A percentile compares a stretch with the other conserved stretches of the same genome.
These are phyloP conservation scores for Periparus ater DNA, from an alignment of 2,797 vertebrate genomes.

Conservation along the genomic window DNA sequence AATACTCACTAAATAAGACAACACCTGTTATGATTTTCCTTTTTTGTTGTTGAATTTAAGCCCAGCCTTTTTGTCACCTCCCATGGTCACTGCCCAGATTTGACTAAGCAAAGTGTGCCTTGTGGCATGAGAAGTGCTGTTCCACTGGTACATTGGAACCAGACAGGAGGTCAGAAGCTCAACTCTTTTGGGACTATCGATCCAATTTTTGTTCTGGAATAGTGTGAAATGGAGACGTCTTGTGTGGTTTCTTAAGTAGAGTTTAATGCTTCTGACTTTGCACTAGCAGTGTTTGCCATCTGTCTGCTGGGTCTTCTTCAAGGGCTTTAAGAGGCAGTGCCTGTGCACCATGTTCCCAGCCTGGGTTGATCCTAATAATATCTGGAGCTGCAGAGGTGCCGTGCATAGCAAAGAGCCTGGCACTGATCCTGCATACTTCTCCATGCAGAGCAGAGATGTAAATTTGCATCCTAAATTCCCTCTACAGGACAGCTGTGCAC, in stretches of 20 bases:
- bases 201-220: neutral
- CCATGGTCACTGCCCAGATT: neutral
- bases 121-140: neutral
- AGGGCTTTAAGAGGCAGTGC: neutral
- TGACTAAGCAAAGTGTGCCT: neutral
- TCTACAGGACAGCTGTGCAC: neutral
- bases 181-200: neutral
- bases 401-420: neutral
- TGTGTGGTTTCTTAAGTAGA: neutral
- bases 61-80: neutral
- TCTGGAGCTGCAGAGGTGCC: conserved; percentile 32
- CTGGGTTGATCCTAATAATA: conserved; percentile 16
- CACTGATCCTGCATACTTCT: neutral
- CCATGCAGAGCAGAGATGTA: neutral
- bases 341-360: neutral
- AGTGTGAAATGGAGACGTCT: neutral
- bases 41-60: neutral
- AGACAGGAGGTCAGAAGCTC: neutral
- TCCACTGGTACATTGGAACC: neutral
- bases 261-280: neutral
- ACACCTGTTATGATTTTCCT: neutral
- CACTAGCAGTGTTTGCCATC: neutral
- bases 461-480: neutral
- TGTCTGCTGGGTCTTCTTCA: neutral
- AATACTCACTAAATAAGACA: neutral